Evolutionary conservation across 2,888 invertebrate species (phyloP).

Genomic region (Coelopa pilipes): DNA sequence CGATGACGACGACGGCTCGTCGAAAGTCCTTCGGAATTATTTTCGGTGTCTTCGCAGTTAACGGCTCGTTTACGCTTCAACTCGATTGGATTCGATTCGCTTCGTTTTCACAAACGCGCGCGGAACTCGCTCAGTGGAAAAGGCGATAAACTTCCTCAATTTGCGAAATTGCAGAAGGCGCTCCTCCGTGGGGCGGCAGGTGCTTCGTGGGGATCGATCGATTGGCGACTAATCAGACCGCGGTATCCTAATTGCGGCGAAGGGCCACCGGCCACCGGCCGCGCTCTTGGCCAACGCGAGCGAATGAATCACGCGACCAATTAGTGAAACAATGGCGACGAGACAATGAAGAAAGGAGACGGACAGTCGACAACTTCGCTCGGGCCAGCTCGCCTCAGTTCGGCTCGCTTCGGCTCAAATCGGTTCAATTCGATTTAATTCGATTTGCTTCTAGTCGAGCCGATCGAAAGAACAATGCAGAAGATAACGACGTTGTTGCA

Average conservation of each 20-base stretch:
- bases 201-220: slow-evolving; percentile 65
- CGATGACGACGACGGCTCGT: too few species aligned
- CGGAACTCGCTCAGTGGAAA: too few species aligned
- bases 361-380: not conserved
- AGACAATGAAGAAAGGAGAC: not conserved
- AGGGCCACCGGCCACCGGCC: slow-evolving; percentile 29
- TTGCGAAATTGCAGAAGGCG: not conserved
- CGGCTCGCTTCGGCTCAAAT: not conserved
- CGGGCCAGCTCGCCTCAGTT: not conserved
- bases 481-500: not conserved
- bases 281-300: slow-evolving; percentile 3
- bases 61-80: not conserved
- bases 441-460: too few species aligned
- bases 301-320: slow-evolving; percentile 48
- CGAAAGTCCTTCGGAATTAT: not conserved
- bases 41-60: not conserved
- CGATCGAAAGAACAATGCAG: too few species aligned
- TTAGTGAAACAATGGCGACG: slow-evolving; percentile 37
- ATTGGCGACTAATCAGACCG: slow-evolving; percentile 64
- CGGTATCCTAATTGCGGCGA: slow-evolving; percentile 37
- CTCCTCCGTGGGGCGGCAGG: slow-evolving; percentile 41
- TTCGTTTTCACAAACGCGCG: slow-evolving; percentile 2
- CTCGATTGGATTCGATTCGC: too few species aligned
- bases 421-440: not conserved
- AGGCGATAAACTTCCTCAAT: too few species aligned